Evolutionary conservation across 1,140 invertebrate genomes (phyloP).

Genomic region (Papilio helenus): DNA sequence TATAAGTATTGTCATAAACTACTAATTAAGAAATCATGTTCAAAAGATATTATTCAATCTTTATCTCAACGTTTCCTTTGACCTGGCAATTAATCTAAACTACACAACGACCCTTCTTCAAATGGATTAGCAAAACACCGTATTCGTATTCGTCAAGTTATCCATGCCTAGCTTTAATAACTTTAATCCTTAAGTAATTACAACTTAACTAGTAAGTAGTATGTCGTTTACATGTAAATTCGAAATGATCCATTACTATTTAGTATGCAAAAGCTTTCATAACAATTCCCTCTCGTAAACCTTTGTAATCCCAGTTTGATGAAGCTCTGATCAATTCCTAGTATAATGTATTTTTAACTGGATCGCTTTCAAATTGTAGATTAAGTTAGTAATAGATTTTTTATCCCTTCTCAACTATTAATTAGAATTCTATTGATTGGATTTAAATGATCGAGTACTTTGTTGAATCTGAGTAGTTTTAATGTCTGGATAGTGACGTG

Average conservation of each 20-base stretch:
- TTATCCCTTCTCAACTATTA: conserved; percentile 16
- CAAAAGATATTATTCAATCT: too few relatives aligned
- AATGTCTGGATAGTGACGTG: background rate
- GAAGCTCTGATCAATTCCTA: conserved; percentile 24
- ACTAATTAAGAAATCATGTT: too few relatives aligned
- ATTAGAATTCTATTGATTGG: conserved; percentile 8
- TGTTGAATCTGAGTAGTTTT: background rate
- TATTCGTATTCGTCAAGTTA: background rate
- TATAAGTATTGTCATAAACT: too few relatives aligned
- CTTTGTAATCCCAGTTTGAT: conserved; percentile 9
- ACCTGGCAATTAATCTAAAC: too few relatives aligned
- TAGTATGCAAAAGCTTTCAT: conserved; percentile 35
- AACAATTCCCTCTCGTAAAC: conserved; percentile 26
- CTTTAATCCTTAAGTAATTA: conserved; percentile 11
- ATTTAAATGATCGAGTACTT: background rate
- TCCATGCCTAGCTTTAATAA: background rate
- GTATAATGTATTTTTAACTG: conserved; percentile 19
- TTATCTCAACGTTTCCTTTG: too few relatives aligned
- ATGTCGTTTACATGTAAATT: conserved; percentile 23
- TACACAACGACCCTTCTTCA: background rate
- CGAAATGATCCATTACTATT: conserved; percentile 22
- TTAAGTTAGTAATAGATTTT: conserved; percentile 27
- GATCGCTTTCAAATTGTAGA: conserved; percentile 21
- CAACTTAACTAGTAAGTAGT: background rate
- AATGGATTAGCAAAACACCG: background rate